Evolutionary conservation across 2,888 invertebrate genomes (phyloP).

Genomic region (Dryobotodes eremita): DNA sequence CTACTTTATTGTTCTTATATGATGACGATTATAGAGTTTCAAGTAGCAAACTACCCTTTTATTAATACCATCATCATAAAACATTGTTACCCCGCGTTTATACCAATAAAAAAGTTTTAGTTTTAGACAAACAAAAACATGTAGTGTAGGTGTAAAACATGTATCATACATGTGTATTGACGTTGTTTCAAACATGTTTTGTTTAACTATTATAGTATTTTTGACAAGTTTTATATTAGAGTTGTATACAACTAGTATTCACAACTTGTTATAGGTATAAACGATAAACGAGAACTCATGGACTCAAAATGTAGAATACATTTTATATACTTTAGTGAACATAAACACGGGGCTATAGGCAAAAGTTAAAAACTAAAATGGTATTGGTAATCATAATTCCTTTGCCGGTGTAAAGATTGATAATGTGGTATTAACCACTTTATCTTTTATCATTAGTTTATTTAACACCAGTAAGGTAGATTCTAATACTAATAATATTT

Average conservation of each 20-base stretch:
- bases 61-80: background rate
- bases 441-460: background rate
- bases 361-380: background rate
- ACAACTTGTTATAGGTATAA: background rate
- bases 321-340: background rate
- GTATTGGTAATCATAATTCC: background rate
- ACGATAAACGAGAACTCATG: background rate
- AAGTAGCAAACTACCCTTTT: constrained; percentile 3
- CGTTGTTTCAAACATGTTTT: too few relatives aligned
- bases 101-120: too few relatives aligned
- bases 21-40: background rate
- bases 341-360: too few relatives aligned
- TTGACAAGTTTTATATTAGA: background rate
- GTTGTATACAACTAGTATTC: background rate
- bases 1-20: constrained; percentile 22
- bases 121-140: too few relatives aligned
- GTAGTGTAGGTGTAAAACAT: too few relatives aligned
- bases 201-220: too few relatives aligned
- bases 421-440: background rate
- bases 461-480: too few relatives aligned
- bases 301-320: background rate
- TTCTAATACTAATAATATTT: too few relatives aligned
- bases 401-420: background rate
- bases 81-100: too few relatives aligned
- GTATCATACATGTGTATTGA: too few relatives aligned